Evolutionary conservation across 2,113 vertebrate genomes (phyloP).

Genomic region (Callopanchax toddi): DNA sequence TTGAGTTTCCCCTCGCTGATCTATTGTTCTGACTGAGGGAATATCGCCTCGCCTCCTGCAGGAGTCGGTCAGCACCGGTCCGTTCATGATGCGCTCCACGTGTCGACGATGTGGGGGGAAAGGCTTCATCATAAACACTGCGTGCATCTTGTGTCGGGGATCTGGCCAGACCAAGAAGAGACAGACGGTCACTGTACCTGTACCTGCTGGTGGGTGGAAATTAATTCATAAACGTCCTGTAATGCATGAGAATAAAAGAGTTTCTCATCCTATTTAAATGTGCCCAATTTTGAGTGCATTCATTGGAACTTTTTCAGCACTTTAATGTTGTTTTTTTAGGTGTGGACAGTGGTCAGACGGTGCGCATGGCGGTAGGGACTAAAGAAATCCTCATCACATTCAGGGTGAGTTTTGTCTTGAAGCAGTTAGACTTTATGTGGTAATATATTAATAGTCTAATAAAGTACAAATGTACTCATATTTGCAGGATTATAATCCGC

Average conservation of each 20-base stretch:
- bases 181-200: conserved; percentile 87
- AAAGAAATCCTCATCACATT: conserved; percentile 93
- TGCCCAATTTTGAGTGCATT: not conserved
- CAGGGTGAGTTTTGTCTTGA: conserved; percentile 79
- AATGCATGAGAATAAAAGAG: not conserved
- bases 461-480: not conserved
- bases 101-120: conserved; percentile 90
- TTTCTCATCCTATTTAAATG: not conserved
- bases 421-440: not conserved
- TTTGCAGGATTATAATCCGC: not conserved
- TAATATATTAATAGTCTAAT: not conserved
- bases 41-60: conserved; percentile 42
- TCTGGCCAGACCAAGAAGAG: conserved; percentile 89
- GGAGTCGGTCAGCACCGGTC: conserved; percentile 91
- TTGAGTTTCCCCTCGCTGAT: too few relatives aligned
- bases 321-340: conserved; percentile 76
- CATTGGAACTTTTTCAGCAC: not conserved
- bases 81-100: conserved; percentile 90
- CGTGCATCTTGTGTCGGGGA: conserved; percentile 85
- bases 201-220: conserved; percentile 87
- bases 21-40: too few relatives aligned
- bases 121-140: conserved; percentile 83
- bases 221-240: not conserved
- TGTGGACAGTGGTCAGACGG: conserved; percentile 92
- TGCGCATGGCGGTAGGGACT: conserved; percentile 89